Evolutionary conservation across 2,113 vertebrate genomes (phyloP).

Genomic region (Periophthalmodon schlosseri): DNA sequence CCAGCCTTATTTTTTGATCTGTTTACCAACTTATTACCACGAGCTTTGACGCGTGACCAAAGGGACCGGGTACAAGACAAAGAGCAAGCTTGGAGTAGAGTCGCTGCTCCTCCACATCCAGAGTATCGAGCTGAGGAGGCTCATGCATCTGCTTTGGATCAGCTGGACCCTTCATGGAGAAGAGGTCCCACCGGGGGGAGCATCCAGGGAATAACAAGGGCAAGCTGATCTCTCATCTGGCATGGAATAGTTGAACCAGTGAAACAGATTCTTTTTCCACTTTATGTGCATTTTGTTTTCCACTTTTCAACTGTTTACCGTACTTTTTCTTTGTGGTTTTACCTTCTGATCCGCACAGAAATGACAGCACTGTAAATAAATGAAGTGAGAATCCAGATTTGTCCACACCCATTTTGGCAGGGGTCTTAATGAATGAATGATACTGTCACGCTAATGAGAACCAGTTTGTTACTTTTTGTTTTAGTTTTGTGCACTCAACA

Average conservation of each 20-base stretch:
- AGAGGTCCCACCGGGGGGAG: background rate
- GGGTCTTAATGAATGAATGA: background rate
- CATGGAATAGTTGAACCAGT: background rate
- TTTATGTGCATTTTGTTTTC: background rate
- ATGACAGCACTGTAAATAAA: slow-evolving; percentile 41
- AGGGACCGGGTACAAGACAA: too few species aligned
- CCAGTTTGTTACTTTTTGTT: slow-evolving; percentile 8
- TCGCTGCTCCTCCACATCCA: background rate
- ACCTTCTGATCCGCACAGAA: background rate
- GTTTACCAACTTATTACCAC: too few species aligned
- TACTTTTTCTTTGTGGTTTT: background rate
- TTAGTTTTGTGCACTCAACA: slow-evolving; percentile 35
- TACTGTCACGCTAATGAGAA: background rate
- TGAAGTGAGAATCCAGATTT: slow-evolving; percentile 4
- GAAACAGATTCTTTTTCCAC: background rate
- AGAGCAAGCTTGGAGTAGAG: too few species aligned
- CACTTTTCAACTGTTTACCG: background rate
- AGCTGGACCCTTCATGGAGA: background rate
- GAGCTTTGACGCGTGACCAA: too few species aligned
- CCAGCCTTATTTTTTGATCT: too few species aligned
- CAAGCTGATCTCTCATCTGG: background rate
- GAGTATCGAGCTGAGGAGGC: background rate
- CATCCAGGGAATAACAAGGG: background rate
- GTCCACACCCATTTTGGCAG: background rate
- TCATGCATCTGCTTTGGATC: background rate